Conservation (phyloP, 2,113 vertebrate species). For the Thalassarche chlororhynchos region DNA sequence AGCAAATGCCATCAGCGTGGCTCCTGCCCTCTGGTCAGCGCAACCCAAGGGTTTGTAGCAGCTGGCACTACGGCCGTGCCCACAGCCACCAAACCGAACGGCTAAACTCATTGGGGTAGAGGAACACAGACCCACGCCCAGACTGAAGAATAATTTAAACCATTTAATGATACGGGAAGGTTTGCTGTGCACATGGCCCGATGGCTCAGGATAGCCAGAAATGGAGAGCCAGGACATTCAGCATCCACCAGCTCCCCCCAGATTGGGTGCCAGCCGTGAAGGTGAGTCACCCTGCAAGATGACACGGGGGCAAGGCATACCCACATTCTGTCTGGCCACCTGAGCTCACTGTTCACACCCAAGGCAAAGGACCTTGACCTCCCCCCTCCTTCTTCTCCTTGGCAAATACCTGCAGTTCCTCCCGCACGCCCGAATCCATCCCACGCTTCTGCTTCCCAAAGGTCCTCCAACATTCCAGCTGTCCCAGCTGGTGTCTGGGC, state of each 20-base stretch:
- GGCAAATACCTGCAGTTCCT: background rate
- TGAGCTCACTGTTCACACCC: background rate
- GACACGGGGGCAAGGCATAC: background rate
- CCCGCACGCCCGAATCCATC: background rate
- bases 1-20: background rate
- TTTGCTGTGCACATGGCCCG: rapidly evolving
- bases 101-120: background rate
- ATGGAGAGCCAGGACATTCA: background rate
- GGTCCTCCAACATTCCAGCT: background rate
- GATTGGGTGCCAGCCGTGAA: background rate
- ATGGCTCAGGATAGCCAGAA: background rate
- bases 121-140: background rate
- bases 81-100: background rate
- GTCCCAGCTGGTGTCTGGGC: background rate
- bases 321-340: background rate
- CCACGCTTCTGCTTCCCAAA: background rate
- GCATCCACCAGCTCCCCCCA: background rate
- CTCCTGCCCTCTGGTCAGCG: background rate
- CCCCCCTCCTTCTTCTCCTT: too few species aligned
- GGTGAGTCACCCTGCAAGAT: background rate
- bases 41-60: background rate
- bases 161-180: too few species aligned
- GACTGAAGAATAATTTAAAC: background rate
- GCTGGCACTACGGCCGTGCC: background rate
- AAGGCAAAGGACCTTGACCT: background rate